Percentiles rank a stretch among this genome's conserved stretches.
phyloP scores from a whole-genome alignment of 2,113 vertebrate species.

The Cheilinus undulatus region DNA sequence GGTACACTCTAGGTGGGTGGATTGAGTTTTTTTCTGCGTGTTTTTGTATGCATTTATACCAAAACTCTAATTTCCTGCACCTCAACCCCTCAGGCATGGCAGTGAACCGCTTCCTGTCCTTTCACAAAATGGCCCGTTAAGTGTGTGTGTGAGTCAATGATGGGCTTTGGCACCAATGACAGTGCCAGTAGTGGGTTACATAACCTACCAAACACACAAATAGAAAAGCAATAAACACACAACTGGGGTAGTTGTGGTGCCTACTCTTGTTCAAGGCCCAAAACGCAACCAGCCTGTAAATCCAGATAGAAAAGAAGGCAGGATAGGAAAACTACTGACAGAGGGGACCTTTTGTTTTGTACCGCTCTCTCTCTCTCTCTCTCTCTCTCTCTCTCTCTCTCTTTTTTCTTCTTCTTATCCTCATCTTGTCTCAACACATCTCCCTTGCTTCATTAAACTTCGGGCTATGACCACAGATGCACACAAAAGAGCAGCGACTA shows the following conservation, averaged over 20 bases:
- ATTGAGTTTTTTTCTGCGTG: conserved; percentile 10
- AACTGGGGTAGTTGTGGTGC: conserved; percentile 38
- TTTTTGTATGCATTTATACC: conserved; percentile 10
- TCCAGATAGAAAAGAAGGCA: conserved; percentile 37
- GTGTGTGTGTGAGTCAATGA: conserved; percentile 41
- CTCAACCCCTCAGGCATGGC: conserved; percentile 1
- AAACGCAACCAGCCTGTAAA: conserved; percentile 39
- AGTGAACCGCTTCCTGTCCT: conserved; percentile 43
- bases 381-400: background rate
- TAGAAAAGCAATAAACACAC: conserved; percentile 29
- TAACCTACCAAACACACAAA: conserved; percentile 51
- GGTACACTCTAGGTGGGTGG: conserved; percentile 21
- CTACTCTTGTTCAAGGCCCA: conserved; percentile 52
- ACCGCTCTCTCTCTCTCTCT: conserved; percentile 10
- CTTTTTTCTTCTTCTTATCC: conserved; percentile 23
- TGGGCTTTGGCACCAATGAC: conserved; percentile 49
- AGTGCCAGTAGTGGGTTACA: conserved; percentile 55
- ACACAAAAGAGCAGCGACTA: conserved; percentile 13
- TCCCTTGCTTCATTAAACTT: conserved; percentile 40
- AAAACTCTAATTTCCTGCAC: conserved; percentile 35
- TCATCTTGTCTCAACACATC: conserved; percentile 36
- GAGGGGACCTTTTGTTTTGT: conserved; percentile 51
- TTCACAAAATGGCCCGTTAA: conserved; percentile 39
- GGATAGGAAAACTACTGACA: conserved; percentile 64
- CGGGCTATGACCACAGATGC: conserved; percentile 42